Conservation (phyloP, 2,113 vertebrate species). For the Patagioenas fasciata region DNA sequence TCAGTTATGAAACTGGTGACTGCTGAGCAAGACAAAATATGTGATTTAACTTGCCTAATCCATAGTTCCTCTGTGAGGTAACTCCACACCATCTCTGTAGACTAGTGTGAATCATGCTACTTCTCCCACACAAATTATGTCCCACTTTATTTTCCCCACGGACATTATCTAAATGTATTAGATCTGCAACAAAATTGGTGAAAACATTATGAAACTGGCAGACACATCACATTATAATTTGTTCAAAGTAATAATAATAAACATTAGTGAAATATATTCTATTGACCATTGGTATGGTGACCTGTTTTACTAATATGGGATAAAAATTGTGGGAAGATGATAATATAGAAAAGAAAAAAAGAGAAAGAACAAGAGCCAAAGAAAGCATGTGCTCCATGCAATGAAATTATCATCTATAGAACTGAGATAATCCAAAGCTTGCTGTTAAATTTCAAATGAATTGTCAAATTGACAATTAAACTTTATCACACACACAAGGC, state of each 20-base stretch:
- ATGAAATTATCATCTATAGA: neutral
- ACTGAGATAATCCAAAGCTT: slow-evolving; percentile 14
- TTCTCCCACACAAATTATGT: neutral
- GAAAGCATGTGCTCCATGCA: neutral
- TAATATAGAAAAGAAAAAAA: neutral
- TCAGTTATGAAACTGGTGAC: neutral
- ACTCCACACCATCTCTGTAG: neutral
- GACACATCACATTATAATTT: neutral
- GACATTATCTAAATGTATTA: neutral
- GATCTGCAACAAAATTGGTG: neutral
- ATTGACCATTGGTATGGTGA: neutral
- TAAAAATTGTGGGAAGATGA: neutral
- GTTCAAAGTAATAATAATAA: neutral
- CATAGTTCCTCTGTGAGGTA: neutral
- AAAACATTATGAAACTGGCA: neutral
- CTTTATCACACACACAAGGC: slow-evolving; percentile 4
- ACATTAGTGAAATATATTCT: neutral
- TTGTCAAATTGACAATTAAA: slow-evolving; percentile 25
- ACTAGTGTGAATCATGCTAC: neutral
- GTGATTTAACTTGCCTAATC: neutral
- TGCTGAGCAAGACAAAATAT: neutral
- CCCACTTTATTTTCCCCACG: neutral
- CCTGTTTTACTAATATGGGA: neutral
- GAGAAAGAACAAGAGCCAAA: neutral
- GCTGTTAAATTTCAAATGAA: slow-evolving; percentile 45